A percentile compares a stretch with the other conserved stretches of the same genome.
These are phyloP conservation scores for Chalcosyrphus nemorum DNA, from an alignment of 2,888 invertebrate species.

Conservation along the genomic window DNA sequence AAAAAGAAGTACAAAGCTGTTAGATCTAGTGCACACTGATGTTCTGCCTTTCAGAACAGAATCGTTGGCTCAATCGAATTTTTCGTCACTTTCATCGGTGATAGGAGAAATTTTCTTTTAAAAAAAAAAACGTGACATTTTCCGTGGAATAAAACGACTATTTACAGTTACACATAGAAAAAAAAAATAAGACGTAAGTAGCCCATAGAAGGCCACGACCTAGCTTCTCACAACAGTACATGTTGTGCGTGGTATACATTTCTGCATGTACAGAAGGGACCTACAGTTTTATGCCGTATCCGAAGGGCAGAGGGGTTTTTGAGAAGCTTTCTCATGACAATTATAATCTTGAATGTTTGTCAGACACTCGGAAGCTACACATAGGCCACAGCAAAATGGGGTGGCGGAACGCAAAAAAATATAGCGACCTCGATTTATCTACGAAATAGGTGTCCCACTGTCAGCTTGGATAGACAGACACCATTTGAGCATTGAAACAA, in stretches of 20 bases:
- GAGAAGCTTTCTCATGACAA: too few species aligned
- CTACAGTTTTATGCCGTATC: too few species aligned
- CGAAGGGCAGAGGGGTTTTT: too few species aligned
- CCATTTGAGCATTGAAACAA: slow-evolving; percentile 65
- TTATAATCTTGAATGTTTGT: too few species aligned
- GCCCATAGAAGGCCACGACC: too few species aligned
- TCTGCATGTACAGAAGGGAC: too few species aligned
- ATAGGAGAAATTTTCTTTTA: slow-evolving; percentile 34
- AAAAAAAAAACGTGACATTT: slow-evolving; percentile 31
- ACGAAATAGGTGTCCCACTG: slow-evolving; percentile 32
- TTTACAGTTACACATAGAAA: too few species aligned
- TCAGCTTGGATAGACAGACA: slow-evolving; percentile 35
- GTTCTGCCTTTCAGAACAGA: not conserved
- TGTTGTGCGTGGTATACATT: too few species aligned
- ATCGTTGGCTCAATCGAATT: not conserved
- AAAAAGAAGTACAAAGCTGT: not conserved
- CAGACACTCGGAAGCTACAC: too few species aligned
- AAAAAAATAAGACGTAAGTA: too few species aligned
- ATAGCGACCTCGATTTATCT: slow-evolving; percentile 40
- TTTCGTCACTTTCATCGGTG: slow-evolving; percentile 52
- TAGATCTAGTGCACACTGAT: slow-evolving; percentile 40
- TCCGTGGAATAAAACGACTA: slow-evolving; percentile 12
- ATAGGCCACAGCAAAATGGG: slow-evolving; percentile 30
- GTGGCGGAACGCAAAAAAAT: slow-evolving; percentile 22
- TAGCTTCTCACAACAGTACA: too few species aligned